Percentiles rank a stretch among this genome's conserved stretches.
Conservation (phyloP, 2,797 vertebrate species). For the Erethizon dorsatum region DNA sequence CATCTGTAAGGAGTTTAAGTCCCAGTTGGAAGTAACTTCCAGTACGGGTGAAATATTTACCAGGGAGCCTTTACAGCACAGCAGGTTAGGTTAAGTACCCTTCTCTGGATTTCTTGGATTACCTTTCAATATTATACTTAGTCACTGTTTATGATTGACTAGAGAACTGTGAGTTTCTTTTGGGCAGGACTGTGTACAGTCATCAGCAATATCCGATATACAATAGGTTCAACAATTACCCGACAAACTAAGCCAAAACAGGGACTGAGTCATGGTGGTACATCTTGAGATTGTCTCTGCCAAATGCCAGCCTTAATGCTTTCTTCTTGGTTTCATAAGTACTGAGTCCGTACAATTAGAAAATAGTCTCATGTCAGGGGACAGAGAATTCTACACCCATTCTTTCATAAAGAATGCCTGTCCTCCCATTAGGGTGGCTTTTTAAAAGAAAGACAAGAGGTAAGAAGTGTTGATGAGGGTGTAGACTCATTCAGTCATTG, state of each 20-base stretch:
- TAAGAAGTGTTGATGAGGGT: background rate
- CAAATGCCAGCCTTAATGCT: conserved; percentile 40
- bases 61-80: background rate
- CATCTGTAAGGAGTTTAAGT: background rate
- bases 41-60: background rate
- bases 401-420: conserved; percentile 35
- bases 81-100: background rate
- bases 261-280: background rate
- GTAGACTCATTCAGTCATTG: background rate
- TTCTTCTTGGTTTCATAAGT: conserved; percentile 49
- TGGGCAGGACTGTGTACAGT: background rate
- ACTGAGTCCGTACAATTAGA: background rate
- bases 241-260: background rate
- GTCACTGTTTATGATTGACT: background rate
- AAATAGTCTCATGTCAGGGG: background rate
- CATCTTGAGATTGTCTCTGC: background rate
- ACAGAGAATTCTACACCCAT: conserved; percentile 25
- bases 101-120: conserved; percentile 17
- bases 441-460: background rate
- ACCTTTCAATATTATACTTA: conserved; percentile 54
- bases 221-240: background rate
- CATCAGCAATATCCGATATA: background rate
- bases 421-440: background rate
- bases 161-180: conserved; percentile 46
- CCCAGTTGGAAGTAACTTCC: conserved; percentile 31